Conservation (phyloP, 2,113 vertebrate genomes). For the Oncorhynchus gorbuscha region DNA sequence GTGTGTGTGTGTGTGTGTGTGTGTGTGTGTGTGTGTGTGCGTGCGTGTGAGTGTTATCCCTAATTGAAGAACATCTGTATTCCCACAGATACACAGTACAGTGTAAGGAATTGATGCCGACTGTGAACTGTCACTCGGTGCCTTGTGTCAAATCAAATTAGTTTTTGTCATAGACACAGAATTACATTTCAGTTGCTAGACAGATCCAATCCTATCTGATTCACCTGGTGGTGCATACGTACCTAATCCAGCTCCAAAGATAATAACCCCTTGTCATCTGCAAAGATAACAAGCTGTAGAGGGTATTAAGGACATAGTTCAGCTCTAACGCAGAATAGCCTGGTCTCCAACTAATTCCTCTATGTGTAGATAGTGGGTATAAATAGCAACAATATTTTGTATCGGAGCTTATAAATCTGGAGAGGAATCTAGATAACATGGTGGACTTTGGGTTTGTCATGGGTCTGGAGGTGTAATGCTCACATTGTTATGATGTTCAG, state of each 20-base stretch:
- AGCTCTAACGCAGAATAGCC: conserved; percentile 44
- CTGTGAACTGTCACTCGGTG: conserved; percentile 57
- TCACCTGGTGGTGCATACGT: no score
- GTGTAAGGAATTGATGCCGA: conserved; percentile 53
- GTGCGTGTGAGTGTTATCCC: background rate
- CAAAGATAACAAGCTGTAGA: conserved; percentile 58
- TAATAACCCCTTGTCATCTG: conserved; percentile 71
- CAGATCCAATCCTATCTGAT: conserved; percentile 48
- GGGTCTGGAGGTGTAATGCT: no score
- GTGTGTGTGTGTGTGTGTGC: background rate
- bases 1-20: background rate
- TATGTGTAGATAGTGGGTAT: no score
- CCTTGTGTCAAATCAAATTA: conserved; percentile 23
- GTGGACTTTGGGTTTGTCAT: no score
- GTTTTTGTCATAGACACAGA: conserved; percentile 66
- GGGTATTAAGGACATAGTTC: conserved; percentile 38
- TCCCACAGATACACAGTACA: background rate
- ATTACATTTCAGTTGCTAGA: conserved; percentile 64
- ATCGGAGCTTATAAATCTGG: no score
- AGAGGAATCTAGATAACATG: no score
- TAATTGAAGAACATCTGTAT: background rate
- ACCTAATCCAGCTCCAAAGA: conserved; percentile 55
- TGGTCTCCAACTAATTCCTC: background rate
- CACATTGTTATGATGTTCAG: no score
- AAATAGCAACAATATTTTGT: no score